Evolutionary conservation across 2,113 vertebrate genomes (phyloP).

Genomic region (Prunella himalayana): DNA sequence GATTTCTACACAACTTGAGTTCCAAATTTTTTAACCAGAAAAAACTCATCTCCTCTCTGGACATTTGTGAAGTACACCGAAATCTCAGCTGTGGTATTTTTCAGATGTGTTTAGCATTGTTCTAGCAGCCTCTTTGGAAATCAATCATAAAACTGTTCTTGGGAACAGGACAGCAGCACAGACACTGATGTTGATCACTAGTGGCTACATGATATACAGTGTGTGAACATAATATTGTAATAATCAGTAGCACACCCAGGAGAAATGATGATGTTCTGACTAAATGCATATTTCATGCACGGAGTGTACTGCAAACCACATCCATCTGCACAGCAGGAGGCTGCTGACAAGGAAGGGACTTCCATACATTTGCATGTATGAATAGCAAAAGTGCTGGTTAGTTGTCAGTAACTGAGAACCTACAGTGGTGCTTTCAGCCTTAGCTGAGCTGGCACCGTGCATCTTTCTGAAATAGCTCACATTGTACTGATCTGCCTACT

Average conservation of each 20-base stretch:
- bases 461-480: neutral
- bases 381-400: neutral
- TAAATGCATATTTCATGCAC: neutral
- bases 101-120: neutral
- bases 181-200: neutral
- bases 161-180: neutral
- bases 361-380: neutral
- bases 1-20: neutral
- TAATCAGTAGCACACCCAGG: neutral
- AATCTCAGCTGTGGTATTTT: neutral
- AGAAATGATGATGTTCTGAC: neutral
- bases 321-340: neutral
- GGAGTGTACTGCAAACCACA: neutral
- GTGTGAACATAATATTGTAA: constrained; percentile 13
- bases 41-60: neutral
- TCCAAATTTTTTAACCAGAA: neutral
- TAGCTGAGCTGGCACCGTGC: neutral
- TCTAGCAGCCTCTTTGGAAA: neutral
- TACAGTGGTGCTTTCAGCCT: neutral
- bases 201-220: constrained; percentile 4
- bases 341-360: neutral
- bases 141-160: neutral
- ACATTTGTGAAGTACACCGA: neutral
- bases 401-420: neutral
- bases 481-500: neutral